Evolutionary conservation across 2,113 vertebrate species (phyloP).

Genomic region (Calidris pugnax): DNA sequence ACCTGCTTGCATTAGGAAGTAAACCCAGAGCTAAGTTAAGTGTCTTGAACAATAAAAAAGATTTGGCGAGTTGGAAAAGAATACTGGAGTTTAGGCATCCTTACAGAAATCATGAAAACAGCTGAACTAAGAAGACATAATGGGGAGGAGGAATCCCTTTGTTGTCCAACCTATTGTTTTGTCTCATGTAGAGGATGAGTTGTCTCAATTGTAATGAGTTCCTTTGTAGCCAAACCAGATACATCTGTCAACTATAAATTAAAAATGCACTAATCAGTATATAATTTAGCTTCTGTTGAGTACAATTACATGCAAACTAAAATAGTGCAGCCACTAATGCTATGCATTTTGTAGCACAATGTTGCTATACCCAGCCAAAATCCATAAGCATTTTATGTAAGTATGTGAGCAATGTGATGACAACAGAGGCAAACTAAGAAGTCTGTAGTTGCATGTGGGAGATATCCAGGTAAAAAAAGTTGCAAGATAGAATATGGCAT

Average conservation of each 20-base stretch:
- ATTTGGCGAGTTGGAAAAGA: neutral
- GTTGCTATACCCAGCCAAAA: neutral
- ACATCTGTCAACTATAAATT: neutral
- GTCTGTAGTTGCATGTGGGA: neutral
- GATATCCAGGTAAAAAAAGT: neutral
- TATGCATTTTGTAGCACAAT: neutral
- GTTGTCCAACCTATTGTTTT: neutral
- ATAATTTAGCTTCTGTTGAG: neutral
- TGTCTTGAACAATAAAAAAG: neutral
- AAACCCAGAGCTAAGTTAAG: neutral
- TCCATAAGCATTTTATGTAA: neutral
- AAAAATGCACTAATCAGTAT: neutral
- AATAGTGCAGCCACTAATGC: neutral
- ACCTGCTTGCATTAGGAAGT: neutral
- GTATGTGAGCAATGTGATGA: neutral
- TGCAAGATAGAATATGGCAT: neutral
- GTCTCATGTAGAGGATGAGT: neutral
- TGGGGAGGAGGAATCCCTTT: neutral
- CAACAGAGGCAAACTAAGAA: neutral
- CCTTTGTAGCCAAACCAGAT: neutral
- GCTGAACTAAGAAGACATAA: neutral
- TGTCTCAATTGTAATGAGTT: neutral
- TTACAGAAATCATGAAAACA: neutral
- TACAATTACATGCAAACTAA: neutral
- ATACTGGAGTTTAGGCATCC: neutral